Base-by-base conservation (phyloP, 2,888 invertebrate species). In the Leptopilina myrica region DNA sequence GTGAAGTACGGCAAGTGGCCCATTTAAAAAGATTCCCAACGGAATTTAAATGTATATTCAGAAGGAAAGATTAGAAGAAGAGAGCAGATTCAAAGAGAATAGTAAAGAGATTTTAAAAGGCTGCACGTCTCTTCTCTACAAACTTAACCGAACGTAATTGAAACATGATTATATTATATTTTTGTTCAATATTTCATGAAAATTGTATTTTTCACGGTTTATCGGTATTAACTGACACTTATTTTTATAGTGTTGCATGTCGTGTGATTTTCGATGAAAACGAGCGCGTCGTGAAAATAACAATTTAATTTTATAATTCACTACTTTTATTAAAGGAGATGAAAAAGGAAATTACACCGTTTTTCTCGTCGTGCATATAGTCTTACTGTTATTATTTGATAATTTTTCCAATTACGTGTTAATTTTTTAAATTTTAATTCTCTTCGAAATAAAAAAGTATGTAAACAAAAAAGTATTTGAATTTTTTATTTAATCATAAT, bases 391-490 rank as follows among this genome's bases (percentile, higher is more conserved):
- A 59, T 59, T 59, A 15, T 14, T 59, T n/a, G 15, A 59, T n/a
- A 59, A 59, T 59, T 59, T 15, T 7, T n/a, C 5, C n/a, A 59
- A 59, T n/a, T 59, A 59, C 14, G n/a, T 59, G 5, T 59, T 78
- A 79, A 84, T 83, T 84, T 81, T 80, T 82, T 78, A 81, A 83
- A 83, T 84, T 83, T 84, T 80, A 49, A 49, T 49, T 11, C 12
- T 1, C 5, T 33, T 49, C 11, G 11, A 49, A 49, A 49, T 49
- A 49, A 14, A 56, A 56, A 5, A 56, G 12, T n/a, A 8, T 8
- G 7, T 20, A 20, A 20, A 1, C 1, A 20, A 20, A 20, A 20
- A 43, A 43, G 7, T 6, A 43, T 43, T 43, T 43, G 7, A 43
- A 43, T 43, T 43, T 33, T 33, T 33, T 33, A 33, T 33, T 33